These are phyloP conservation scores for Sander lucioperca DNA, from an alignment of 2,113 vertebrate genomes.

Conservation along the genomic window DNA sequence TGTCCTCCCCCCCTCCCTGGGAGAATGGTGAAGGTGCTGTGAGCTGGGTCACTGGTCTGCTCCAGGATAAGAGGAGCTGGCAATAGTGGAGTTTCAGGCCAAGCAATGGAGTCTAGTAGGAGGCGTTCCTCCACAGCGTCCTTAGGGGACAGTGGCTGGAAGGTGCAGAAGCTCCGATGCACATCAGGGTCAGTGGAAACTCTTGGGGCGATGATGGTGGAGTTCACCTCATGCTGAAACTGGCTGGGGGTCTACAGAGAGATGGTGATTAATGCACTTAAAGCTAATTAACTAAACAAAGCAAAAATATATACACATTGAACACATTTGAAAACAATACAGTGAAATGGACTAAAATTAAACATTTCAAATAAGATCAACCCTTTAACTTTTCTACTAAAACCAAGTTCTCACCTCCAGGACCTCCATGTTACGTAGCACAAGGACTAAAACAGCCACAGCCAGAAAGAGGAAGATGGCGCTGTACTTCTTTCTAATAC, in stretches of 20 bases:
- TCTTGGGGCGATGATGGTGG: fast-evolving
- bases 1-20: conserved; percentile 46
- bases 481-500: not conserved
- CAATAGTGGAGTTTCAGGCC: conserved; percentile 80
- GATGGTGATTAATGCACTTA: not conserved
- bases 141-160: conserved; percentile 74
- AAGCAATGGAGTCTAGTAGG: conserved; percentile 83
- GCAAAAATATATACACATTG: too few relatives aligned
- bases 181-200: not conserved
- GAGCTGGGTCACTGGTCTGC: conserved; percentile 87
- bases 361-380: not conserved
- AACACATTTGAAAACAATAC: too few relatives aligned
- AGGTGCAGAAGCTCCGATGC: conserved; percentile 56
- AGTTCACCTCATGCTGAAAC: not conserved
- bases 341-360: not conserved
- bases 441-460: not conserved
- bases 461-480: conserved; percentile 14
- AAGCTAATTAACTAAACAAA: not conserved
- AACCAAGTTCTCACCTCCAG: conserved; percentile 30
- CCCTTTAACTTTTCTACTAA: not conserved
- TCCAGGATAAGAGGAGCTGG: conserved; percentile 71
- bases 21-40: conserved; percentile 88
- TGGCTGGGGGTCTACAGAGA: not conserved
- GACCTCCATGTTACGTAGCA: not conserved
- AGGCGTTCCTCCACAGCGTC: conserved; percentile 85